phyloP scores from a whole-genome alignment of 2,797 vertebrate species.

The Galaxias olidus region DNA sequence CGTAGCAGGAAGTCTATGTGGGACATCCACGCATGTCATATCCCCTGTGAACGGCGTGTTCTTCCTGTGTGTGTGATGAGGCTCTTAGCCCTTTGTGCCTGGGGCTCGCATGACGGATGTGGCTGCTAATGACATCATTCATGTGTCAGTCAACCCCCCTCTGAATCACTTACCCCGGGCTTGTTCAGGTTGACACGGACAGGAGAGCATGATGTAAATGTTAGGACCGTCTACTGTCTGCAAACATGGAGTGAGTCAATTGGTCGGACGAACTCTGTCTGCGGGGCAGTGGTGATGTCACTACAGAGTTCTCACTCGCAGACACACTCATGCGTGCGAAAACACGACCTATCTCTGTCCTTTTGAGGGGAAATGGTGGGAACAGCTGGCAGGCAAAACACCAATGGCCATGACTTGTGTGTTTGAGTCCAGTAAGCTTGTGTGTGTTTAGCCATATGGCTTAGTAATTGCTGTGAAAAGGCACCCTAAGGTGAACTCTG shows the following conservation, averaged over 20 bases:
- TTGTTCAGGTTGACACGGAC: conserved; percentile 48
- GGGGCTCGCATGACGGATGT: conserved; percentile 10
- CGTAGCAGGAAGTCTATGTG: background rate
- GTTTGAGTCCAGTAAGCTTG: no score
- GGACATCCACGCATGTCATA: background rate
- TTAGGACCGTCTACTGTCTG: conserved; percentile 48
- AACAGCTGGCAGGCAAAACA: no score
- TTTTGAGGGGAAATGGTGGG: no score
- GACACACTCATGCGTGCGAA: no score
- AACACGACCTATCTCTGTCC: no score
- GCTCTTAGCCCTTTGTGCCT: conserved; percentile 37
- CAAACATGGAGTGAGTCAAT: background rate
- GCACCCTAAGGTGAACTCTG: no score
- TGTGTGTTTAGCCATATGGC: no score
- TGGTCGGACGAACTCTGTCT: no score
- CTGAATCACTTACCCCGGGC: conserved; percentile 49
- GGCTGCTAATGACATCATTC: conserved; percentile 50
- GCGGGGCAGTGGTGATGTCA: no score
- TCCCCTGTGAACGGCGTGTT: conserved; percentile 16
- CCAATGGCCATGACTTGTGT: no score
- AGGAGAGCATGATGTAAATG: conserved; percentile 18
- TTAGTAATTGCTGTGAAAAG: no score
- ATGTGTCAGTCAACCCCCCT: conserved; percentile 34
- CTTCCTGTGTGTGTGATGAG: conserved; percentile 44
- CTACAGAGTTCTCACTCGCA: no score